Percentiles rank a stretch among this genome's conserved stretches.
Evolutionary conservation across 2,888 invertebrate species (phyloP).

Genomic region (Desoria tigrina): DNA sequence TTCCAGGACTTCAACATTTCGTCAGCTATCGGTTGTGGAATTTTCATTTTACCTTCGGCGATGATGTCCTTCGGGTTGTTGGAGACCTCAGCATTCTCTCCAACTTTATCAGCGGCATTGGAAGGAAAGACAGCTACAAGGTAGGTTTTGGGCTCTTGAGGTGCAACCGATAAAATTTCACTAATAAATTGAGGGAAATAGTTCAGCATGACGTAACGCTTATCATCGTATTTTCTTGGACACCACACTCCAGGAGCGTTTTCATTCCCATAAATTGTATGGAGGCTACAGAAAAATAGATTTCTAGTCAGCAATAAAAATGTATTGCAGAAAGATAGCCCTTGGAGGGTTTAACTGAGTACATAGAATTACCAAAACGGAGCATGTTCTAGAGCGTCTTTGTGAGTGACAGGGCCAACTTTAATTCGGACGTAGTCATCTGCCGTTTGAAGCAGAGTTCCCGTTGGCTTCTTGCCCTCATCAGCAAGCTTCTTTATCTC

Average conservation of each 20-base stretch:
- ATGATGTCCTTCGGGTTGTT: constrained; percentile 35
- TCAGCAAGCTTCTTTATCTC: constrained; percentile 43
- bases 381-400: constrained; percentile 45
- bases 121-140: constrained; percentile 36
- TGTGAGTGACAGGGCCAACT: constrained; percentile 43
- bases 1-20: constrained; percentile 39
- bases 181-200: constrained; percentile 47
- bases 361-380: constrained; percentile 40
- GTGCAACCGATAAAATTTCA: constrained; percentile 33
- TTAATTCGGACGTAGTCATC: constrained; percentile 48
- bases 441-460: constrained; percentile 37
- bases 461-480: constrained; percentile 34
- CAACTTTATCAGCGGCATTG: constrained; percentile 21
- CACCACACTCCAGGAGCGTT: constrained; percentile 48
- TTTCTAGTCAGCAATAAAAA: not conserved
- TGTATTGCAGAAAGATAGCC: not conserved
- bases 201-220: constrained; percentile 46
- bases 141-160: constrained; percentile 32
- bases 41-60: constrained; percentile 37
- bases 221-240: constrained; percentile 49
- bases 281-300: too few relatives aligned
- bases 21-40: constrained; percentile 29
- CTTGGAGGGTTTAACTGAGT: not conserved
- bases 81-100: constrained; percentile 26
- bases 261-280: constrained; percentile 44